Base-by-base conservation (phyloP, 2,113 vertebrate genomes). In the Alouatta palliata region DNA sequence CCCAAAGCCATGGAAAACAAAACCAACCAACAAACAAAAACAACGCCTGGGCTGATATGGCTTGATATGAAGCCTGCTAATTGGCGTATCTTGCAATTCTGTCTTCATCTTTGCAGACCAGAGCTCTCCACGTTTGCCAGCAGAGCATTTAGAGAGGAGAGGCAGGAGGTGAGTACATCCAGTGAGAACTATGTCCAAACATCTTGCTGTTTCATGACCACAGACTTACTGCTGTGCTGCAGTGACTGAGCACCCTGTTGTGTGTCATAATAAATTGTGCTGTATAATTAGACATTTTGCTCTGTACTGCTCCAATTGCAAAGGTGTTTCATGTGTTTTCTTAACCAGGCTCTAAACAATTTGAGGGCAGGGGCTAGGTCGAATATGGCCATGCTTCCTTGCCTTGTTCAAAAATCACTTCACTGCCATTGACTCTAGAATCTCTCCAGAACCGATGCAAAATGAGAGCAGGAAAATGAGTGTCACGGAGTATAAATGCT, bases 191-290 rank as follows among this genome's bases (percentile, higher is more conserved):
- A 12, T 0, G 19, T 30, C 17, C 30, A 12, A 2, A 56, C 4
- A 11, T 40, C 35, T 27, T 32, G 32, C 43, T 14, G 23, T 35
- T n/a, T 37, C 37, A 12, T 3, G 35, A 52, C 71, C 23, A 43
- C 73, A 64, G 58, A 47, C 40, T 49, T 16, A 1, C 54, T 0
- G 6, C 5, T 30, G 16, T 11, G 1, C 27, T 35, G 35, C 47
- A 43, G 35, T 32, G 4, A 40, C 77, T 0, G 2, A 54, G 73
- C 27, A 56, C 47, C 16, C 43, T 0, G 2, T 40, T 1, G 0
- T 1, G 10, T 9, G n/a, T 5, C 27, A 49, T 35, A 77, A 61
- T 49, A 43, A 49, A 23, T 58, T 13, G 23, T 32, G 11, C 47
- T 5, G 4, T 13, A 52, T 61, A 52, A 23, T 45, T 6, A 84